Evolutionary conservation across 2,113 vertebrate species (phyloP), one percentile per base, ranked within the genome.

Genomic region (Neogale vison): DNA sequence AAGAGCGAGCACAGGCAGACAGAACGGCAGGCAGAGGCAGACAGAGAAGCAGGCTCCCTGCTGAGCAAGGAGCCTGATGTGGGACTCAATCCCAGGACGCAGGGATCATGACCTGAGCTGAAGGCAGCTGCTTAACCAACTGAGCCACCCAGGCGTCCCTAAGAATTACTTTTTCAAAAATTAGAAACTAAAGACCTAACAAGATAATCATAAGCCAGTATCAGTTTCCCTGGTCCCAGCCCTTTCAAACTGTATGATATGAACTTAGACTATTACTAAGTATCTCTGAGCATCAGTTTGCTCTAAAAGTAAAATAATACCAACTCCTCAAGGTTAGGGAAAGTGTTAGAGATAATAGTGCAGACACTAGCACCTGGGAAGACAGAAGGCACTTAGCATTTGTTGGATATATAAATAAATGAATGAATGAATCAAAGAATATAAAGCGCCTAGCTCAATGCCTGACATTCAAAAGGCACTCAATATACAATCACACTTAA

Each of bases 241-340:
- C 79, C n/a, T 82, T 96, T 74, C 88, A 82, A 91, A 92, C 14
- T 13, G 24, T 20, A 93, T 10, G 34, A 81, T 59, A 88, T 6
- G 31, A 88, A 89, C 31, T 39, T 20, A 81, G 34, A 97, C 45
- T 93, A 95, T 96, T 96, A 96, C 50, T 79, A 72, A 93, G 74
- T 59, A 88, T 77, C 74, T 93, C 90, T 77, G 6, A 77, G 85
- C 8, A 89, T 29, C 36, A 74, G 69, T 47, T 57, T 83, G 36
- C 52, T 93, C 83, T 77, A 81, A 92, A 93, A 97, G 55, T 63
- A 39, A 89, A 80, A 88, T 65, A 90, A 87, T 12, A 36, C 34
- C 57, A 65, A 85, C 65, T 72, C 36, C 39, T 91, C 47, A 59
- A 96, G 42, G 36, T 85, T 52, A 93, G 10, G 86, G 8, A 29